phyloP scores from a whole-genome alignment of 2,888 invertebrate genomes.

The Pseudeuparius sepicola region DNA sequence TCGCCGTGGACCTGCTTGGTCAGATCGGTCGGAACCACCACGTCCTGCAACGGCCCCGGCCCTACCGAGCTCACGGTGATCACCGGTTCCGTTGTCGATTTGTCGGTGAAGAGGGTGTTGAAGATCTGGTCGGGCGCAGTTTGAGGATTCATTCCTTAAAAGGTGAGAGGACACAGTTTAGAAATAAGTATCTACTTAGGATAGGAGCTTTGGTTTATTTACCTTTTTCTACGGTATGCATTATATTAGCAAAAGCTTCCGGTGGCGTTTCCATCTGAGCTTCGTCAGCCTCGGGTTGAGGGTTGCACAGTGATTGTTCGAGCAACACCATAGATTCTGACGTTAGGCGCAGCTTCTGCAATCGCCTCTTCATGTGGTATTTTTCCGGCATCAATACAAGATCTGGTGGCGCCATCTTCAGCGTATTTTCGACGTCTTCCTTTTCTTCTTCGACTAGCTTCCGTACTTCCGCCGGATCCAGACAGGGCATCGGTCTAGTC shows the following conservation, averaged over 20 bases:
- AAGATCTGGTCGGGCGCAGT: constrained; percentile 32
- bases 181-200: no score
- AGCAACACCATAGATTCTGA: constrained; percentile 30
- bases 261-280: constrained; percentile 32
- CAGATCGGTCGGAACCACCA: constrained; percentile 31
- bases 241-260: constrained; percentile 34
- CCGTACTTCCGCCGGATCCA: constrained; percentile 29
- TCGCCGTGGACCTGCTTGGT: constrained; percentile 28
- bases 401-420: constrained; percentile 32
- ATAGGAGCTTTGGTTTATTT: no score
- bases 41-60: constrained; percentile 34
- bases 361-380: constrained; percentile 29
- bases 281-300: constrained; percentile 30
- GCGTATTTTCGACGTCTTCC: constrained; percentile 33
- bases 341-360: constrained; percentile 29
- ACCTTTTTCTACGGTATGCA: constrained; percentile 35
- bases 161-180: no score
- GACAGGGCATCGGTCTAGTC: constrained; percentile 15
- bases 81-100: constrained; percentile 20
- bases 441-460: constrained; percentile 33
- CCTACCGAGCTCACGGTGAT: constrained; percentile 30
- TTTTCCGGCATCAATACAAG: constrained; percentile 28
- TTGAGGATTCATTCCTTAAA: constrained; percentile 31
- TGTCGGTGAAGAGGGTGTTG: constrained; percentile 31
- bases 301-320: constrained; percentile 29